A percentile compares a stretch with the other conserved stretches of the same genome.
Evolutionary conservation across 2,113 vertebrate genomes (phyloP).

Genomic region (Chaetodon trifascialis): DNA sequence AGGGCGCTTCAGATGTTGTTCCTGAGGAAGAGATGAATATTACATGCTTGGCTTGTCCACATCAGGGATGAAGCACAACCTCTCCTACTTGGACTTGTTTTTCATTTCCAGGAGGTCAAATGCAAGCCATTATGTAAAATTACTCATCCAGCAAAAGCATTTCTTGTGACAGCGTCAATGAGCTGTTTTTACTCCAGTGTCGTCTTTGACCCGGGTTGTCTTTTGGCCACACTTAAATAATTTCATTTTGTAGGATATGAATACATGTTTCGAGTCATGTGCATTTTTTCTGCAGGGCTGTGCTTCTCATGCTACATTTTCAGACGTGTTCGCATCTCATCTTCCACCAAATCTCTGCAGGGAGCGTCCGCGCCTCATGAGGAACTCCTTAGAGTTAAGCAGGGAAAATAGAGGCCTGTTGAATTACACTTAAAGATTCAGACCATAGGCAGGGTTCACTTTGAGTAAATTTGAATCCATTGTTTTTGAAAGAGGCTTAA

Average conservation of each 20-base stretch:
- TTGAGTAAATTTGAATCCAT: conserved; percentile 39
- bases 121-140: conserved; percentile 18
- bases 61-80: conserved; percentile 37
- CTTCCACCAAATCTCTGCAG: neutral
- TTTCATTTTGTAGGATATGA: neutral
- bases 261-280: neutral
- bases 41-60: conserved; percentile 40
- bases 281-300: neutral
- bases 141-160: conserved; percentile 16
- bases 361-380: neutral
- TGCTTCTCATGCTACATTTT: neutral
- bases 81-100: neutral
- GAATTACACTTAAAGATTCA: conserved; percentile 7
- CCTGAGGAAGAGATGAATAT: conserved; percentile 51
- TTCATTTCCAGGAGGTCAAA: conserved; percentile 17
- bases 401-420: conserved; percentile 5
- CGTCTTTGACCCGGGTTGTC: conserved; percentile 6
- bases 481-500: conserved; percentile 46
- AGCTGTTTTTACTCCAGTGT: conserved; percentile 23
- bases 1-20: conserved; percentile 69
- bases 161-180: conserved; percentile 1
- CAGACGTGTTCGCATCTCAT: neutral
- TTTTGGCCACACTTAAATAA: neutral
- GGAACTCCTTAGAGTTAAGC: neutral
- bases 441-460: conserved; percentile 14